phyloP scores from a whole-genome alignment of 2,888 invertebrate species.

The Hipparchia semele region DNA sequence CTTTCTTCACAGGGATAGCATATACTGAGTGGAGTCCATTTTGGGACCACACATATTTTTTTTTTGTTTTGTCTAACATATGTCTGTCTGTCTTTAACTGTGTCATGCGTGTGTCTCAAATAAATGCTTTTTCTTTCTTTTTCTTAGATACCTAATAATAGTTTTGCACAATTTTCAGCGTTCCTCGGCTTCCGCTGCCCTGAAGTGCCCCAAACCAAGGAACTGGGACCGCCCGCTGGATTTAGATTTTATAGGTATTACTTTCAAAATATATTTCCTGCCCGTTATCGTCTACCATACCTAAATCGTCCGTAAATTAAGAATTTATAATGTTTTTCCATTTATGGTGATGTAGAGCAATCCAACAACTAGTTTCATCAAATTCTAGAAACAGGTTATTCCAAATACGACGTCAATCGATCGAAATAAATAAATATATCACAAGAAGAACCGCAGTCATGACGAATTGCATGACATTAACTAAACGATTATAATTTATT shows the following conservation, averaged over 20 bases:
- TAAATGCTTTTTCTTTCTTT: no score
- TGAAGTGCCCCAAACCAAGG: conserved; percentile 70
- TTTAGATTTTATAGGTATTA: conserved; percentile 74
- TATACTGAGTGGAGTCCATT: no score
- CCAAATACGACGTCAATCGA: conserved; percentile 4
- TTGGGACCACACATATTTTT: no score
- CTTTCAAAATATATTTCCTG: background rate
- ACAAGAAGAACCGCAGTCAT: conserved; percentile 12
- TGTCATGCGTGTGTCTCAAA: no score
- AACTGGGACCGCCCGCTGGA: conserved; percentile 71
- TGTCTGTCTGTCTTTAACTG: no score
- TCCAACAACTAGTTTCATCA: background rate
- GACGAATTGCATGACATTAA: conserved; percentile 1
- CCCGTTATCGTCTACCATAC: no score
- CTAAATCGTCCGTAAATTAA: background rate
- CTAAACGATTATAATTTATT: background rate
- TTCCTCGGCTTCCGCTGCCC: conserved; percentile 93
- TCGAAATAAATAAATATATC: background rate
- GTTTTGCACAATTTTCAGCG: conserved; percentile 69
- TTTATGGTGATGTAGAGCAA: conserved; percentile 11
- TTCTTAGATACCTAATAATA: background rate
- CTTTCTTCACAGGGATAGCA: no score
- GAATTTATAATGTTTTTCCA: background rate
- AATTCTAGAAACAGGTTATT: conserved; percentile 5
- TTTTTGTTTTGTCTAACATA: no score